Evolutionary conservation across 2,797 vertebrate species (phyloP).

Genomic region (Loriculus beryllinus): DNA sequence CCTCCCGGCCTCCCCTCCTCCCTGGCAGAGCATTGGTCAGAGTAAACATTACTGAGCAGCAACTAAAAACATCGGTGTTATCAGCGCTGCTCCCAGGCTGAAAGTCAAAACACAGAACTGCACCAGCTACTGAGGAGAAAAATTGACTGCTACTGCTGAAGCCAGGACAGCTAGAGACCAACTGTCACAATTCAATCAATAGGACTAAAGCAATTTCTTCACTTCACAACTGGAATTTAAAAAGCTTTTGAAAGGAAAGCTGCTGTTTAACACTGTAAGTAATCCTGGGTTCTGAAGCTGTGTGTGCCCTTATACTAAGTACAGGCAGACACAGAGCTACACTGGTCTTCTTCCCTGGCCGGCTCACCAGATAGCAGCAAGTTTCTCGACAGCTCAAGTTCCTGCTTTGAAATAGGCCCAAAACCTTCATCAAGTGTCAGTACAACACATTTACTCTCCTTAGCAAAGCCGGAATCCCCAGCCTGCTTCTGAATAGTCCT

Average conservation of each 20-base stretch:
- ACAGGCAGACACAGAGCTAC: rapidly evolving
- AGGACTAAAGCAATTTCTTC: not conserved
- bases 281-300: not conserved
- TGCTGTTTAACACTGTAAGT: not conserved
- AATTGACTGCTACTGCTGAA: too few relatives aligned
- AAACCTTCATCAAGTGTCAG: not conserved
- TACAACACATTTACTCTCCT: too few relatives aligned
- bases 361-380: not conserved
- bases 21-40: too few relatives aligned
- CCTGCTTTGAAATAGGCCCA: not conserved
- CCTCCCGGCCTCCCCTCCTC: too few relatives aligned
- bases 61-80: too few relatives aligned
- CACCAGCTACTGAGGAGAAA: too few relatives aligned
- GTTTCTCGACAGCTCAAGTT: not conserved
- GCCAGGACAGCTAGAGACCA: too few relatives aligned
- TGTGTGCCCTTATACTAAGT: not conserved
- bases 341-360: not conserved
- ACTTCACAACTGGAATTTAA: not conserved
- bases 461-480: not conserved
- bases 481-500: not conserved
- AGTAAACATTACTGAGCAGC: too few relatives aligned
- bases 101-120: too few relatives aligned
- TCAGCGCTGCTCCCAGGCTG: too few relatives aligned
- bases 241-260: not conserved
- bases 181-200: not conserved